These are phyloP conservation scores for Penaeus monodon DNA, from an alignment of 2,888 invertebrate species.

Conservation along the genomic window DNA sequence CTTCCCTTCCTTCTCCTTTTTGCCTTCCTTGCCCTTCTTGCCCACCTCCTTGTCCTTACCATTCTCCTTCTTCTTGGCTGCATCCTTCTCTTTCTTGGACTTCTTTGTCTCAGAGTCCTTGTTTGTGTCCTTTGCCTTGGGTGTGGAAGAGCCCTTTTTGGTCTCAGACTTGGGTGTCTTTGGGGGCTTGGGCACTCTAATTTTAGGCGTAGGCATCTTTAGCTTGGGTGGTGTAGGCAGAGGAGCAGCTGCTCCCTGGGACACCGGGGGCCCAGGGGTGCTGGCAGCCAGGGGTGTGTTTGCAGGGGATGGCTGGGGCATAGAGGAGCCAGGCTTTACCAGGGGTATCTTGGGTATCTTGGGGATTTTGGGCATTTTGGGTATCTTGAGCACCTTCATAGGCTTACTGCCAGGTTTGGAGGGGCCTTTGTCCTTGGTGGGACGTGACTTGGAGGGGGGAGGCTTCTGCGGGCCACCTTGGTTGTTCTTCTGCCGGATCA, in stretches of 20 bases:
- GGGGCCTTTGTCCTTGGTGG: conserved; percentile 24
- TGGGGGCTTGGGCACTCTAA: conserved; percentile 26
- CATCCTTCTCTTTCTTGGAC: conserved; percentile 43
- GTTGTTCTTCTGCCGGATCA: conserved; percentile 59
- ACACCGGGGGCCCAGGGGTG: conserved; percentile 10
- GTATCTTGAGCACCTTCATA: conserved; percentile 28
- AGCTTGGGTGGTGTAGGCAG: conserved; percentile 54
- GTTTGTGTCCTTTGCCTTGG: conserved; percentile 24
- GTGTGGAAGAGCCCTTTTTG: conserved; percentile 17
- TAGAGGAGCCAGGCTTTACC: background rate
- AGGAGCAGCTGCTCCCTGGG: conserved; percentile 22
- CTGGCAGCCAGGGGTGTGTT: background rate
- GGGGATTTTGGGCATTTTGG: conserved; percentile 39
- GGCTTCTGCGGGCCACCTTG: conserved; percentile 19
- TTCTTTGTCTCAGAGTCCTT: conserved; percentile 35
- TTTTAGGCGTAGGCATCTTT: conserved; percentile 62
- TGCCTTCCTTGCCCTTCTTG: conserved; percentile 32
- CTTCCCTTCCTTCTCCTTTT: conserved; percentile 42
- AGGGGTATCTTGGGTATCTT: conserved; percentile 20
- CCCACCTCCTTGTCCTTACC: conserved; percentile 21
- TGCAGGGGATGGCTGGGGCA: conserved; percentile 2
- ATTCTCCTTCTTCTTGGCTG: conserved; percentile 36
- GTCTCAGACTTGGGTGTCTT: conserved; percentile 26
- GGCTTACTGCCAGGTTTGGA: conserved; percentile 3
- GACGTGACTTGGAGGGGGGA: conserved; percentile 8